Evolutionary conservation across 2,113 vertebrate genomes (phyloP), one percentile per base, ranked within the genome.

Genomic region (Rattus norvegicus): DNA sequence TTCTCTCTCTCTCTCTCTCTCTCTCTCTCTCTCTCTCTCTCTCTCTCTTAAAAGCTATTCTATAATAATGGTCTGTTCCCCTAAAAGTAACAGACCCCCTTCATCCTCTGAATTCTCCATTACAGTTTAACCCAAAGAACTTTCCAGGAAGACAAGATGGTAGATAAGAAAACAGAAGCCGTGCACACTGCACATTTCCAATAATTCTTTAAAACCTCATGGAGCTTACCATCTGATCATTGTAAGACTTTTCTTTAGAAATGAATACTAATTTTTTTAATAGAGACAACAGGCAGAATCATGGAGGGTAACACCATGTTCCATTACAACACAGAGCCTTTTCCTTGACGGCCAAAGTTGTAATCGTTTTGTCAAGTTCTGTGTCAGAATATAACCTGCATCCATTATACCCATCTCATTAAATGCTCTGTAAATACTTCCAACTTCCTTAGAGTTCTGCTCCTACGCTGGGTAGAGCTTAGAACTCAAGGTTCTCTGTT

Each of bases 221-320:
- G 65, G n/a, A 79, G 30, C 33, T 59, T 91, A 36, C 59, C 72
- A 95, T 95, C 49, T 88, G 85, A 97, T 97, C 67, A 84, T 97
- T 76, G 56, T 56, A 16, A 67, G 73, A 96, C 26, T 97, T 96
- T 97, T 93, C 91, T 72, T 96, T 89, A 75, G 59, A 91, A 96
- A 96, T 89, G 20, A 94, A 63, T 95, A 69, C 16, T 33, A 67
- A 7, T 90, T 92, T 76, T 43, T 63, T 61, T 70, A 19, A 92
- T 91, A 76, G 16, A 92, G 24, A 63, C 92, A 84, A 70, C 88
- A 91, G 93, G 52, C 67, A 86, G 65, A 90, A 92, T 73, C 70
- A 39, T 28, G 39, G 59, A 70, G 30, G 88, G 80, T 89, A 92
- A 89, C 39, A 33, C 39, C n/a, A 72, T 77, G n/a, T 95, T 93